Percentiles rank a stretch among this genome's conserved stretches.
Conservation (phyloP, 2,888 invertebrate genomes). For the Dimorphilus gyrociliatus region DNA sequence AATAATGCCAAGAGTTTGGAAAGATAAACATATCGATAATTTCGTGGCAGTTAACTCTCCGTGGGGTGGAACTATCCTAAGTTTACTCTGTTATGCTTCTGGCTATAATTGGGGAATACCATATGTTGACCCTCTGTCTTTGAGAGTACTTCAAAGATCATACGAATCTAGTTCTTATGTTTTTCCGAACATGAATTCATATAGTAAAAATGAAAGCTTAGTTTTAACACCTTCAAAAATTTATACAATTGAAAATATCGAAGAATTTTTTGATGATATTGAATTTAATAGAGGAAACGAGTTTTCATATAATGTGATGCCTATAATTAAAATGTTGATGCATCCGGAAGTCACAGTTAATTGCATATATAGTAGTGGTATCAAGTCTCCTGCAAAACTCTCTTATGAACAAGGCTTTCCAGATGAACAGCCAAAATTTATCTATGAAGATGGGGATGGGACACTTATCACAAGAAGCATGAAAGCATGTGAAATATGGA, state of each 20-base stretch:
- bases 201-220: background rate
- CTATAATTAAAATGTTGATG: background rate
- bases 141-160: slow-evolving; percentile 5
- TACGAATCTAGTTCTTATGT: slow-evolving; percentile 3
- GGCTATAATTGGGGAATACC: slow-evolving; percentile 3
- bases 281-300: slow-evolving; percentile 4
- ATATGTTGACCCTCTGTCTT: slow-evolving; percentile 3
- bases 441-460: slow-evolving; percentile 10
- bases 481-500: too few species aligned
- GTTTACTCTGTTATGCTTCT: slow-evolving; percentile 2
- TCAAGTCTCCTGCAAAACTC: background rate
- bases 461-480: slow-evolving; percentile 11
- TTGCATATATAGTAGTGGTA: slow-evolving; percentile 4
- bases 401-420: background rate
- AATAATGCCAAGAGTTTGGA: slow-evolving; percentile 42
- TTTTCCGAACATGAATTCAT: slow-evolving; percentile 2
- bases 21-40: slow-evolving; percentile 40
- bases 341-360: slow-evolving; percentile 5
- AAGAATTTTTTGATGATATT: slow-evolving; percentile 5
- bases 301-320: background rate
- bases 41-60: slow-evolving; percentile 5
- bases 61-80: slow-evolving; percentile 5
- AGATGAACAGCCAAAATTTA: slow-evolving; percentile 31
- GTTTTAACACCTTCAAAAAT: slow-evolving; percentile 4
- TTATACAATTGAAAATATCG: slow-evolving; percentile 5